Conservation (phyloP, 35 echinoderm and acorn worm genomes). For the Diadema setosum region DNA sequence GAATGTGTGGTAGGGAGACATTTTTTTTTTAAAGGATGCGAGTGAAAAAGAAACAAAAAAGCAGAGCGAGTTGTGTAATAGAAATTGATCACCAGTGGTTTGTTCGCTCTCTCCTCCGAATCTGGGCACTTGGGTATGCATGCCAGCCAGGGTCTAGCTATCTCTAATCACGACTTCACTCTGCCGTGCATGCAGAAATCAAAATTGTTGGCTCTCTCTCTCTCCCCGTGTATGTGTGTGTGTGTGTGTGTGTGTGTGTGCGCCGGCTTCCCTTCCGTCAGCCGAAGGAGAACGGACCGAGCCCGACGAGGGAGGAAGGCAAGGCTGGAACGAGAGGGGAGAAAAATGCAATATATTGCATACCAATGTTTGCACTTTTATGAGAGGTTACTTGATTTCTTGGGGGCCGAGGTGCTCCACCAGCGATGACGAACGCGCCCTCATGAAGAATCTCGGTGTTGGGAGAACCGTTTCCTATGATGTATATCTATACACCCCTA, state of each 20-base stretch:
- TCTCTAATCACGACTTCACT: neutral
- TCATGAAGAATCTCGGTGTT: neutral
- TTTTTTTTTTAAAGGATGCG: too few species aligned
- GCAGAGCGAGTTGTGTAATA: too few species aligned
- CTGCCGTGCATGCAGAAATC: neutral
- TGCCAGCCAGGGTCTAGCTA: neutral
- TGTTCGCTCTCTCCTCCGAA: too few species aligned
- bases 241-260: neutral
- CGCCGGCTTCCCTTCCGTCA: too few species aligned
- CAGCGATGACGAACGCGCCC: neutral
- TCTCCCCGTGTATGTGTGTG: neutral
- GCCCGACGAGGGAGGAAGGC: neutral
- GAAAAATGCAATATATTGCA: neutral
- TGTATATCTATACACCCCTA: neutral
- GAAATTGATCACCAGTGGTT: too few species aligned
- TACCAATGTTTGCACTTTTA: slow-evolving; percentile 11
- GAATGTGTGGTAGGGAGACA: too few species aligned
- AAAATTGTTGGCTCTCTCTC: neutral
- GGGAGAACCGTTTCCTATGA: neutral
- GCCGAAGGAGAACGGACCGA: too few species aligned
- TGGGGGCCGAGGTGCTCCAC: neutral
- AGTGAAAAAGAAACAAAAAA: too few species aligned
- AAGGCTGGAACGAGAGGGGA: neutral
- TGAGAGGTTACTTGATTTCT: neutral
- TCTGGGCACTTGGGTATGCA: neutral